Evolutionary conservation across 2,113 vertebrate species (phyloP), one percentile per base, ranked within the genome.

Genomic region (Callithrix jacchus): DNA sequence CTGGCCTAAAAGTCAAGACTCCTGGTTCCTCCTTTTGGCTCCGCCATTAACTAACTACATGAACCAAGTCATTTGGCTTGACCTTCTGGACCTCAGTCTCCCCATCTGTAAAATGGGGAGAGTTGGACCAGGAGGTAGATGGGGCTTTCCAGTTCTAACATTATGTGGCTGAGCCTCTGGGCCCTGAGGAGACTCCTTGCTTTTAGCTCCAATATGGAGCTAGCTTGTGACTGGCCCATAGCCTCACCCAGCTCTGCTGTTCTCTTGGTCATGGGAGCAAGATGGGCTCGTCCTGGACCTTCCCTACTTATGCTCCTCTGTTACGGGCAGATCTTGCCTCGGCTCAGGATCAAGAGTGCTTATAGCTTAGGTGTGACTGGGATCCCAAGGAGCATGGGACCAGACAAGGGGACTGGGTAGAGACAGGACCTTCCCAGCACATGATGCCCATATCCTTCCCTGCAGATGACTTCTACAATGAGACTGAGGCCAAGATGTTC

Each of bases 401-500:
- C 42, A 64, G 47, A 71, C 25, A 45, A 76, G 45, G 71, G 89
- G 66, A 37, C 70, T 40, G 56, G 66, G 56, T 17, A 32, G 74
- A 66, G 66, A 37, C 74, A 76, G 68, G 3, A 25, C 4, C 7
- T 45, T 56, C 42, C 54, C 35, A 42, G 52, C 70, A 91, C 68
- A 88, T 3, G 14, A 71, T 54, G 47, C 14, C 88, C 23, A 35
- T 74, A 1, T 91, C n/a, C 95, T n/a, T 40, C 89, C 61, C 77
- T 97, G 70, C 98, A 99, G 99, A 98, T 79, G 99, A 99, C 97
- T 99, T 99, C 96, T 98, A 99, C 73, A 99, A 99, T 8, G 99
- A 99, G 98, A 97, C 96, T 0, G 35, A 98, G 76, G 99, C 99
- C 3, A 98, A 98, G 87, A 12, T 2, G 0, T 99, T 99, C 97